Evolutionary conservation across 37 sponge, comb jelly and placozoan species (phyloP), one percentile per base, ranked within the genome.

Genomic region (Agelas oroides): DNA sequence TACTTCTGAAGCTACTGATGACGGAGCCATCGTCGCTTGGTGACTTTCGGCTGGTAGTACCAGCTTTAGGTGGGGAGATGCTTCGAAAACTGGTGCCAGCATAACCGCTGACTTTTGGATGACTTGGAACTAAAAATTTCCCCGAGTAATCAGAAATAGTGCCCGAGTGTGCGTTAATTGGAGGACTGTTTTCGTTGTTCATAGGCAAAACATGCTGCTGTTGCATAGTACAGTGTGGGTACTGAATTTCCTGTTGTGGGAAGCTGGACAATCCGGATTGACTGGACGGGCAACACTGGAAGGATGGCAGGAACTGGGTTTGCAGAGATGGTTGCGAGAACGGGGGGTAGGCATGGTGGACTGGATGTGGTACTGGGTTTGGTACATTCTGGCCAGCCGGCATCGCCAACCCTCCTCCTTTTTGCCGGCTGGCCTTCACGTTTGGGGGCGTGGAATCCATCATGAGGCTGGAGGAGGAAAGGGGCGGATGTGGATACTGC

Each of bases 21-120:
- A 35, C 64, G 0, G 87, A 62, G 36, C 72, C 14, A 53, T 78
- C 87, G 24, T 86, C 87, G n/a, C 58, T 58, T 32, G 87, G 79
- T 17, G 72, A 63, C 53, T 73, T 86, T 53, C 65, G 34, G 82
- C 71, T 53, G 61, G 1, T 19, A 18, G 12, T 59, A 5, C 70
- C 59, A 1, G 38, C 38, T 57, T 68, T 68, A 5, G 70, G 57
- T 2, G 78, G 86, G 24, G 84, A 75, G 52, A 35, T 31, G 52
- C 73, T 83, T 28, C 76, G 23, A 46, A 65, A 39, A 70, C 78
- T 85, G 32, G 69, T 70, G 78, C 78, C 77, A 31, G 77, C 76
- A 67, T 77, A 85, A 0, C 86, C 86, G 46, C 86, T 75, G 18
- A 57, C 25, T 57, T 52, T 75, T 8, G 6, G 46, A 46, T 46